Evolutionary conservation across 2,888 invertebrate species (phyloP).

Genomic region (Pilophorus perplexus): DNA sequence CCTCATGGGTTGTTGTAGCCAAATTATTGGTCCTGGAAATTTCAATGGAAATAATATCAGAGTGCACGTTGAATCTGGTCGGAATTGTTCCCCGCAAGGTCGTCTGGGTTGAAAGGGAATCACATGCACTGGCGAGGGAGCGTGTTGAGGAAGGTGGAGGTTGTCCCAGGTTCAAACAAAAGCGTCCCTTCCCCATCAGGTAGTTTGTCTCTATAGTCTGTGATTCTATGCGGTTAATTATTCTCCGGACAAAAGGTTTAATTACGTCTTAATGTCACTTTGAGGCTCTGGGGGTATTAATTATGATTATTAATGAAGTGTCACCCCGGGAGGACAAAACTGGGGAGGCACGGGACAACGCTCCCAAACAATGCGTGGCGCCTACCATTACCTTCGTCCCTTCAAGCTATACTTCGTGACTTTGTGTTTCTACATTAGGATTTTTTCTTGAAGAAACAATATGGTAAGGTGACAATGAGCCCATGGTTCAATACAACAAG

Average conservation of each 20-base stretch:
- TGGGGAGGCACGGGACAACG: constrained; percentile 39
- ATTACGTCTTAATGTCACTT: constrained; percentile 45
- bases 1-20: too few species aligned
- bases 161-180: constrained; percentile 6
- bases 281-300: constrained; percentile 41
- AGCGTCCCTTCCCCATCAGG: constrained; percentile 14
- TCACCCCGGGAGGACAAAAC: constrained; percentile 38
- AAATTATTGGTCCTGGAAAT: too few species aligned
- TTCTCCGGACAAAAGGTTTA: constrained; percentile 41
- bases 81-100: too few species aligned
- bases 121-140: too few species aligned
- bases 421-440: not conserved
- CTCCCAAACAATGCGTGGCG: constrained; percentile 9
- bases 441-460: too few species aligned
- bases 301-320: constrained; percentile 47
- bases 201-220: constrained; percentile 27
- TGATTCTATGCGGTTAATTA: constrained; percentile 39
- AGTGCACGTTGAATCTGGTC: too few species aligned
- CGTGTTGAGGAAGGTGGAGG: not conserved
- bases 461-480: too few species aligned
- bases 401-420: constrained; percentile 3
- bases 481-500: too few species aligned
- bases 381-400: constrained; percentile 2
- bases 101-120: too few species aligned
- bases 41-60: too few species aligned